These are phyloP conservation scores for Ibycter americanus DNA, from an alignment of 2,797 vertebrate species.

Conservation along the genomic window DNA sequence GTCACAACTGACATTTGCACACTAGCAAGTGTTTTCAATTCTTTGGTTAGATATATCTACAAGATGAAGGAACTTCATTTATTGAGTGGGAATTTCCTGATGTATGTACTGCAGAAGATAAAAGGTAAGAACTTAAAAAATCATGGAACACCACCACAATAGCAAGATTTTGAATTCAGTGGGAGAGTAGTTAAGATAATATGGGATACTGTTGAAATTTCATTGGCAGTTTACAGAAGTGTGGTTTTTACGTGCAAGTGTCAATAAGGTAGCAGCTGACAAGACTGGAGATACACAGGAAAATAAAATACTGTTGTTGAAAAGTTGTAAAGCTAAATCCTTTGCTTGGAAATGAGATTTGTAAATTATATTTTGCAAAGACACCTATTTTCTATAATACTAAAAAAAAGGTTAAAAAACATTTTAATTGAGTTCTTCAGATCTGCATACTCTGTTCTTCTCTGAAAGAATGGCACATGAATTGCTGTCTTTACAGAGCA, in stretches of 20 bases:
- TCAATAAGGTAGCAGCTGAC: not conserved
- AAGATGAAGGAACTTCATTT: constrained; percentile 50
- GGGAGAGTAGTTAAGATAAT: not conserved
- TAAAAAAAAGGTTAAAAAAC: not conserved
- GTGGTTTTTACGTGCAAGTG: not conserved
- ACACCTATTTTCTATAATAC: not conserved
- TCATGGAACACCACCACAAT: not conserved
- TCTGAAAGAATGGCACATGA: not conserved
- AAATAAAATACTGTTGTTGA: not conserved
- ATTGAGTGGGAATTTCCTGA: not conserved
- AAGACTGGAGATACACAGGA: not conserved
- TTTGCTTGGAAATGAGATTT: not conserved
- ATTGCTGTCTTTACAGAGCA: not conserved
- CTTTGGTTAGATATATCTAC: constrained; percentile 46
- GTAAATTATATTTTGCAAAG: not conserved
- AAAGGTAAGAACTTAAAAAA: constrained; percentile 21
- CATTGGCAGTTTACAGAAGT: not conserved
- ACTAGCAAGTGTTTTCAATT: not conserved
- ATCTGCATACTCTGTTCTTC: not conserved
- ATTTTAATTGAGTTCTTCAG: not conserved
- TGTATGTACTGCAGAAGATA: not conserved
- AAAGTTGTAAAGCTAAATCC: not conserved
- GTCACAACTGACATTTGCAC: not conserved
- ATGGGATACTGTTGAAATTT: not conserved
- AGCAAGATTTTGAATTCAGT: not conserved